phyloP scores from a whole-genome alignment of 2,888 invertebrate genomes.

The Drosophila aldrichi region DNA sequence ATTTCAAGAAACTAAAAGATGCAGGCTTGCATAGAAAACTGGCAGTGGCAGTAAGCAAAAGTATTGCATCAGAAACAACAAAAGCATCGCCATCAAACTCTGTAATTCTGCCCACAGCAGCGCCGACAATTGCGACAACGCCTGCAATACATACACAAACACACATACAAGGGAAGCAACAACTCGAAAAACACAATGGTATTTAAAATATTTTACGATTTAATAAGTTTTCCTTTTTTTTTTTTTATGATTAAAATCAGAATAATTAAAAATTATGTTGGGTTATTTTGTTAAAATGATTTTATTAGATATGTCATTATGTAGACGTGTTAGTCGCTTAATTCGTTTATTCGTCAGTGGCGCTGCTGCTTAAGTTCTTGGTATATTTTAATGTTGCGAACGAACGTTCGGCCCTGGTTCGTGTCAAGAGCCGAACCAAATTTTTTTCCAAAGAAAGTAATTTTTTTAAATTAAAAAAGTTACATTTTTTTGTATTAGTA shows the following conservation, averaged over 20 bases:
- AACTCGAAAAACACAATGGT: constrained; percentile 27
- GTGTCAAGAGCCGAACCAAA: constrained; percentile 1
- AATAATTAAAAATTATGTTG: background rate
- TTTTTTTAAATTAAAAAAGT: background rate
- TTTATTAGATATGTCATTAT: constrained; percentile 21
- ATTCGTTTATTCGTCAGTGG: constrained; percentile 13
- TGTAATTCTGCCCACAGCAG: constrained; percentile 1
- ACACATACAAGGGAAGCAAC: constrained; percentile 14
- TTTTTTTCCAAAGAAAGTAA: background rate
- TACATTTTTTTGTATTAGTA: background rate
- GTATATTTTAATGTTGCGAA: constrained; percentile 1
- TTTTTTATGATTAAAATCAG: background rate
- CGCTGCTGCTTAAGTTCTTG: constrained; percentile 28
- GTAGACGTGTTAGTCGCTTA: background rate
- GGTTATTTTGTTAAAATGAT: background rate
- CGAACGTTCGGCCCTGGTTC: constrained; percentile 28
- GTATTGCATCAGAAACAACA: constrained; percentile 36
- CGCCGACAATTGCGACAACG: constrained; percentile 15
- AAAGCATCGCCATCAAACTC: constrained; percentile 5
- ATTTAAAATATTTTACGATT: constrained; percentile 25
- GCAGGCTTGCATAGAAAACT: constrained; percentile 81
- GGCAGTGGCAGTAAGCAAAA: constrained; percentile 78
- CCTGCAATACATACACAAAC: constrained; percentile 7
- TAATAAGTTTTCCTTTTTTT: background rate
- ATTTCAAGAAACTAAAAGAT: constrained; percentile 81